Percentiles rank a stretch among this genome's conserved stretches.
These are phyloP conservation scores for Ostrea denselamellosa DNA, from an alignment of 1,140 invertebrate genomes.

Conservation along the genomic window DNA sequence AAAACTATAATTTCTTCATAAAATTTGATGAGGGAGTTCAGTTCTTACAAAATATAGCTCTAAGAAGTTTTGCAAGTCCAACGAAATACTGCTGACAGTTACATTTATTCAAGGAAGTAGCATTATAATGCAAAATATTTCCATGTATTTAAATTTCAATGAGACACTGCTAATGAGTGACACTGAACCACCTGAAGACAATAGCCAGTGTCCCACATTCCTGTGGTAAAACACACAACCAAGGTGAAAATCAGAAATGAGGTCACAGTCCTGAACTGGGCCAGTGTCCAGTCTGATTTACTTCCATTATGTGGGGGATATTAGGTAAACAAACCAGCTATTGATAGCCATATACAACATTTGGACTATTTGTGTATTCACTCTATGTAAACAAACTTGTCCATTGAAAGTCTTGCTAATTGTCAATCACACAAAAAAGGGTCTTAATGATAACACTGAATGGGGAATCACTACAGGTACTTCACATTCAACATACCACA, in stretches of 20 bases:
- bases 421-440: background rate
- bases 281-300: background rate
- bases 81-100: too few relatives aligned
- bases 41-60: too few relatives aligned
- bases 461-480: background rate
- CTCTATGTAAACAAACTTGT: slow-evolving; percentile 8
- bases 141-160: too few relatives aligned
- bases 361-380: slow-evolving; percentile 11
- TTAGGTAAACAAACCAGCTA: slow-evolving; percentile 32
- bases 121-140: background rate
- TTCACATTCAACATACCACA: background rate
- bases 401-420: background rate
- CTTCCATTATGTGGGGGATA: background rate
- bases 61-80: too few relatives aligned
- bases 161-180: too few relatives aligned
- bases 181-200: slow-evolving; percentile 5
- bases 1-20: too few relatives aligned
- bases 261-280: background rate
- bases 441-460: background rate
- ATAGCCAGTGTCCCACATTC: background rate
- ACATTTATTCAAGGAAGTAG: background rate
- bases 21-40: too few relatives aligned
- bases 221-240: slow-evolving; percentile 15
- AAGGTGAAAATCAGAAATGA: slow-evolving; percentile 6
- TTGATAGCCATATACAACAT: background rate